Percentiles rank a stretch among this genome's conserved stretches.
These are phyloP conservation scores for Paramacrobiotus metropolitanus DNA, from an alignment of 1,140 invertebrate genomes.

Conservation along the genomic window DNA sequence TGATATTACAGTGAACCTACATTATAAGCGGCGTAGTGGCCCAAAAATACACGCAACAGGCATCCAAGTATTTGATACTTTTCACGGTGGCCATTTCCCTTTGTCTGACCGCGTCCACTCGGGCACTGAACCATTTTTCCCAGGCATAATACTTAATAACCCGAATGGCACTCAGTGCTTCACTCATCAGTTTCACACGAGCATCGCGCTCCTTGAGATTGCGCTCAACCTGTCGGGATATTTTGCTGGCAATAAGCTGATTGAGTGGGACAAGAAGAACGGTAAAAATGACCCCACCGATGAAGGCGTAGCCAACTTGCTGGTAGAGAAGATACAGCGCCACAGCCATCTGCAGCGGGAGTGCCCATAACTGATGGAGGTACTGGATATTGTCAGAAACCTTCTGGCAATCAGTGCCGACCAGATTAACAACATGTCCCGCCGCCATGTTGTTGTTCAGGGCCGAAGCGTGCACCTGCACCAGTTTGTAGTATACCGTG, in stretches of 20 bases:
- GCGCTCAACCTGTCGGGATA: constrained; percentile 39
- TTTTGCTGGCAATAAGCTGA: constrained; percentile 62
- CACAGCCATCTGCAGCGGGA: constrained; percentile 60
- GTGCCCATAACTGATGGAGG: constrained; percentile 88
- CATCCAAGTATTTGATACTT: constrained; percentile 69
- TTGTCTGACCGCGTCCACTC: constrained; percentile 35
- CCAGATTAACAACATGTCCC: constrained; percentile 76
- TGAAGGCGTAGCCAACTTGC: constrained; percentile 69
- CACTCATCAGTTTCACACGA: constrained; percentile 63
- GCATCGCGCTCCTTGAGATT: constrained; percentile 60
- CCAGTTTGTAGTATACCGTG: constrained; percentile 7
- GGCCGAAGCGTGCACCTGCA: constrained; percentile 29
- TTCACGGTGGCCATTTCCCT: constrained; percentile 49
- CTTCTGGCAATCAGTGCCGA: constrained; percentile 81
- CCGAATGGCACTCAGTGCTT: constrained; percentile 60
- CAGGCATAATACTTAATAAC: constrained; percentile 77
- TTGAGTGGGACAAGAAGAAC: constrained; percentile 83
- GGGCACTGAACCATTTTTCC: constrained; percentile 60
- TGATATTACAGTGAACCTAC: too few relatives aligned
- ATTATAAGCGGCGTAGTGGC: constrained; percentile 69
- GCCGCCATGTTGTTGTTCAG: constrained; percentile 21
- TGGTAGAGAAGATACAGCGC: constrained; percentile 54
- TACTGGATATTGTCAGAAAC: constrained; percentile 83
- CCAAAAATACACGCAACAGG: constrained; percentile 97
- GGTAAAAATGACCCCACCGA: constrained; percentile 65